Conservation (phyloP, 2,113 vertebrate genomes). For the Gorsachius goisagi region DNA sequence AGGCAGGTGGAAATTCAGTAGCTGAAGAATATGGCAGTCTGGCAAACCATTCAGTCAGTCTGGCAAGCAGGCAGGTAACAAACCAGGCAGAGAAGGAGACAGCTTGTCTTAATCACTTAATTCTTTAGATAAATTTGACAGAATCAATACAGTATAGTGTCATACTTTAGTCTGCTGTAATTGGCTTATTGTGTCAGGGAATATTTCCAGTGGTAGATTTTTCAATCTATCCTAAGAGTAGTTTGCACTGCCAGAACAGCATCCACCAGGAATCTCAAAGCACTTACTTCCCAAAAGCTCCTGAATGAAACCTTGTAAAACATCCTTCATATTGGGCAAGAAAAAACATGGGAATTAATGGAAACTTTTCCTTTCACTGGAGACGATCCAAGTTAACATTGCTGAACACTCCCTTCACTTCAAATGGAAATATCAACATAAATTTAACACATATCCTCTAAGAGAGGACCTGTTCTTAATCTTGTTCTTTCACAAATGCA, state of each 20-base stretch:
- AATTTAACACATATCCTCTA: neutral
- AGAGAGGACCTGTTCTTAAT: neutral
- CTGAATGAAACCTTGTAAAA: neutral
- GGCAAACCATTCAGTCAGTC: neutral
- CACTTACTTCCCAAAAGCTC: neutral
- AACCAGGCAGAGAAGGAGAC: neutral
- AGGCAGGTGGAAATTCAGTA: neutral
- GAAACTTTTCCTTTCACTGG: neutral
- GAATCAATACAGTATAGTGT: neutral
- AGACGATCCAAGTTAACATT: fast-evolving
- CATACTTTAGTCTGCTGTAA: neutral
- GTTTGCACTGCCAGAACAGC: neutral
- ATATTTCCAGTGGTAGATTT: neutral
- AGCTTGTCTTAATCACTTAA: neutral
- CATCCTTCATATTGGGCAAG: fast-evolving
- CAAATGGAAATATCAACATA: neutral
- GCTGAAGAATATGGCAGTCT: neutral
- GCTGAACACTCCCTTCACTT: neutral
- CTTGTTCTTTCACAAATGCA: neutral
- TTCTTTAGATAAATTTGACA: neutral
- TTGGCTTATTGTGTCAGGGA: neutral
- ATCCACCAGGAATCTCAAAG: neutral
- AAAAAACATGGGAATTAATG: neutral
- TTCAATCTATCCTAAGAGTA: neutral
- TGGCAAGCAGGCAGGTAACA: neutral